Evolutionary conservation across 2,797 vertebrate species (phyloP).

Genomic region (Oreochromis mossambicus): DNA sequence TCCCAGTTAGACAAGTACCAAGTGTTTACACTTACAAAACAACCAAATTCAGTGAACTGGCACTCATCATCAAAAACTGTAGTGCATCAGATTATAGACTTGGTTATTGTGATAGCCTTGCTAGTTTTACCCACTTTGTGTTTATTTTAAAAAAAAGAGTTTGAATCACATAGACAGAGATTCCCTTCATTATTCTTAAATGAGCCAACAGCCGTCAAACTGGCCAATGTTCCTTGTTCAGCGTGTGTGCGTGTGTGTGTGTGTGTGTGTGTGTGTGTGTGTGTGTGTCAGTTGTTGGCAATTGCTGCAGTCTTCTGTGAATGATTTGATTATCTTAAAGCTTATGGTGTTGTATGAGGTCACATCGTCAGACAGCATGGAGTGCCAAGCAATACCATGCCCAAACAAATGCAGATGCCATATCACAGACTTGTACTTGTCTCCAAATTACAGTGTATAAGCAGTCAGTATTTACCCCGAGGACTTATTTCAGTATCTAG

Average conservation of each 20-base stretch:
- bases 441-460: background rate
- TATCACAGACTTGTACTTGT: constrained; percentile 15
- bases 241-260: background rate
- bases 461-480: background rate
- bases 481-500: background rate
- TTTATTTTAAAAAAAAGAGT: background rate
- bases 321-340: constrained; percentile 53
- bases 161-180: constrained; percentile 39
- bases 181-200: background rate
- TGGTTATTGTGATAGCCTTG: background rate
- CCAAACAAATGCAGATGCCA: constrained; percentile 47
- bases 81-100: background rate
- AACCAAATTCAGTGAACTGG: background rate
- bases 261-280: constrained; percentile 4
- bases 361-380: constrained; percentile 36
- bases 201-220: constrained; percentile 22
- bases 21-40: background rate
- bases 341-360: background rate
- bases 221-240: constrained; percentile 7
- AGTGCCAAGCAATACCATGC: constrained; percentile 46
- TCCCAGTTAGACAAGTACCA: background rate
- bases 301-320: constrained; percentile 19
- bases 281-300: constrained; percentile 37
- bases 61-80: background rate
- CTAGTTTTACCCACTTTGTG: background rate